Base-by-base conservation (phyloP, 2,888 invertebrate species). In the Leptopilina drosophilae region DNA sequence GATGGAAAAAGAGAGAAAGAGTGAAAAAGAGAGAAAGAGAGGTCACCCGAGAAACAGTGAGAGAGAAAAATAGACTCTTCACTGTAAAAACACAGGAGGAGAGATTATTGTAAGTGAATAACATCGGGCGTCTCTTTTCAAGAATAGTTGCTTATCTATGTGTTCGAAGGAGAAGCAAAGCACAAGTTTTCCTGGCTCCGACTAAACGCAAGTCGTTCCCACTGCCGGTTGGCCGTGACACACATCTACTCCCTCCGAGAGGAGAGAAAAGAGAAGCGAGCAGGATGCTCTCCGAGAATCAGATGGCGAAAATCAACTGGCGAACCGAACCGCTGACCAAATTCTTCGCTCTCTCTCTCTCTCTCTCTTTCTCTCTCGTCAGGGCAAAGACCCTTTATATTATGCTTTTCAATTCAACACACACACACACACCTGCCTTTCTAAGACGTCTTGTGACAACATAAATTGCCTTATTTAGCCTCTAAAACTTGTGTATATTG, bases 141-240 rank as follows among this genome's bases (percentile, higher is more conserved):
- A 81, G 82, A 82, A 81, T 62, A 7, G 49, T 46, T 69, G 67
- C 49, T 69, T 76, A 42, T 76, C 42, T 84, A 81, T 86, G 85
- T 85, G 84, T 86, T 83, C 1, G 83, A 82, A 81, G 82, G 82
- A 69, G 85, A 85, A 86, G 33, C 33, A 33, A 33, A 20, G 33
- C 33, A 33, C 33, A 33, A 33, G 85, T 85, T 87, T 87, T 86
- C 85, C 87, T 85, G 85, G 84, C 83, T 86, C 85, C 85, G 83
- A 79, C 81, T 85, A 85, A 85, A 87, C 85, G 86, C 83, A 82
- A 85, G 85, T 84, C 84, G 64, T 86, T 85, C 85, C 84, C 85
- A 87, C 88, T 88, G 88, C 87, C 89, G 87, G 87, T 87, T 89
- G 89, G 86, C 89, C 89, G 87, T 89, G 89, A 89, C 89, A 89